These are phyloP conservation scores for Darwinula stevensoni DNA, from an alignment of 2,888 invertebrate genomes.

Conservation along the genomic window DNA sequence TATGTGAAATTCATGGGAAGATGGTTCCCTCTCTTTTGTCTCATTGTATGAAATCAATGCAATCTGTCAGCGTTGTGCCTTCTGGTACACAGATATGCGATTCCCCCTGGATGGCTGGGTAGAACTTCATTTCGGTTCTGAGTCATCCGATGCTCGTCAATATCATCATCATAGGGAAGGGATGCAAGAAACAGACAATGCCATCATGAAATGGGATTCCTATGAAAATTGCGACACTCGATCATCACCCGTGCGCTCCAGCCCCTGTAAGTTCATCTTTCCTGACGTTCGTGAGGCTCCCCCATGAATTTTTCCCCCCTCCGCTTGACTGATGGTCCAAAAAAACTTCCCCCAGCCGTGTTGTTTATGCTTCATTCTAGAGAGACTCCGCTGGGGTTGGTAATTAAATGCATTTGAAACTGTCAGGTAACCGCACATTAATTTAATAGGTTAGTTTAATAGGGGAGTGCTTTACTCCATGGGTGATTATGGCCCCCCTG, in stretches of 20 bases:
- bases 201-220: slow-evolving; percentile 43
- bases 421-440: too few relatives aligned
- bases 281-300: background rate
- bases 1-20: too few relatives aligned
- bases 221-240: slow-evolving; percentile 27
- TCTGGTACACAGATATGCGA: slow-evolving; percentile 47
- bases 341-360: background rate
- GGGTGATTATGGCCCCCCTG: too few relatives aligned
- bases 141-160: slow-evolving; percentile 24
- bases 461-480: too few relatives aligned
- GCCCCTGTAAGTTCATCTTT: background rate
- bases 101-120: slow-evolving; percentile 61
- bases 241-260: background rate
- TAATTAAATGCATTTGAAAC: too few relatives aligned
- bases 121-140: slow-evolving; percentile 43
- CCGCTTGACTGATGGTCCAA: background rate
- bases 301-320: slow-evolving; percentile 1
- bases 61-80: too few relatives aligned
- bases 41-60: too few relatives aligned
- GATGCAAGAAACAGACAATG: slow-evolving; percentile 31
- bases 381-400: too few relatives aligned
- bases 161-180: too few relatives aligned
- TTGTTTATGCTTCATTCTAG: too few relatives aligned
- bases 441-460: too few relatives aligned
- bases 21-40: too few relatives aligned